A percentile compares a stretch with the other conserved stretches of the same genome.
Evolutionary conservation across 2,888 invertebrate genomes (phyloP).

Genomic region (Scotopteryx bipunctaria): DNA sequence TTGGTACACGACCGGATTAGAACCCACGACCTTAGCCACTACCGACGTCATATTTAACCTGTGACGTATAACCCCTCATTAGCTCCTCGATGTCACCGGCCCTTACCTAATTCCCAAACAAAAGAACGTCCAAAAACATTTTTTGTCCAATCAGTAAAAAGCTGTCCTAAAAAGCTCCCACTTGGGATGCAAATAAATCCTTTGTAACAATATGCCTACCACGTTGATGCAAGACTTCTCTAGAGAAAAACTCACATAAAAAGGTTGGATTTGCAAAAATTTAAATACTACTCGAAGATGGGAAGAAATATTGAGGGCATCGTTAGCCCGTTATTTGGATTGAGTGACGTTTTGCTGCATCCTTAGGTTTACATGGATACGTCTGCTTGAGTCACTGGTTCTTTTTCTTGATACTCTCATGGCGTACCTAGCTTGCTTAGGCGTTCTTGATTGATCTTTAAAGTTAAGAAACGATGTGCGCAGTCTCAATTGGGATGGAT

Average conservation of each 20-base stretch:
- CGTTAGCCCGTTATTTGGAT: constrained; percentile 70
- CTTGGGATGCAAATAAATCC: constrained; percentile 74
- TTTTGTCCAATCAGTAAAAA: constrained; percentile 74
- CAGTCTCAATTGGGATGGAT: too few species aligned
- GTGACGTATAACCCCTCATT: constrained; percentile 19
- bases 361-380: constrained; percentile 41
- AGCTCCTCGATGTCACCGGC: constrained; percentile 36
- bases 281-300: constrained; percentile 59
- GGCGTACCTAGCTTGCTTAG: too few species aligned
- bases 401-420: too few species aligned
- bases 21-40: too few species aligned
- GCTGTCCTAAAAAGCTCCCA: constrained; percentile 58
- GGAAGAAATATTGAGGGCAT: constrained; percentile 71
- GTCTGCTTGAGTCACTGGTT: background rate
- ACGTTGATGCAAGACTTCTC: constrained; percentile 38
- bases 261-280: constrained; percentile 55
- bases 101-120: constrained; percentile 52
- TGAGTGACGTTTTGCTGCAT: constrained; percentile 65
- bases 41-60: too few species aligned
- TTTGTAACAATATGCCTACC: constrained; percentile 71
- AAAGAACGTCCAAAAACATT: constrained; percentile 63
- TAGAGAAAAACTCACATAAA: constrained; percentile 37
- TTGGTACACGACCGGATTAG: too few species aligned
- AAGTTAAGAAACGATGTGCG: too few species aligned
- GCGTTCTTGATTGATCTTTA: too few species aligned